Evolutionary conservation across 2,797 vertebrate species (phyloP).

Genomic region (Chiloscyllium punctatum): DNA sequence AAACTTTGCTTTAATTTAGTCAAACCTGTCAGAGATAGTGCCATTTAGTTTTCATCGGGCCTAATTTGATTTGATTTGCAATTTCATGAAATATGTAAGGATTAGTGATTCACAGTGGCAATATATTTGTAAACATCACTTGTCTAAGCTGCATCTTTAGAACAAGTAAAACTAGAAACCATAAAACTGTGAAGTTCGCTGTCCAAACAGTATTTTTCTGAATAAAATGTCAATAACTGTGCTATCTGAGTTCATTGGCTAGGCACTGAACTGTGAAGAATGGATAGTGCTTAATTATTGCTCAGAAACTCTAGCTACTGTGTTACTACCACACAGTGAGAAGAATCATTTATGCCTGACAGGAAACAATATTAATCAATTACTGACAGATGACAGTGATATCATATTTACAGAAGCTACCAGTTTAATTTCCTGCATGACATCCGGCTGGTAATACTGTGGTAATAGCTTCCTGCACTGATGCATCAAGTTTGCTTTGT

Average conservation of each 20-base stretch:
- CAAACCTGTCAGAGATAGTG: neutral
- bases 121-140: neutral
- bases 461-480: slow-evolving; percentile 67
- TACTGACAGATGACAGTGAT: slow-evolving; percentile 56
- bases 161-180: neutral
- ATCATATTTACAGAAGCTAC: slow-evolving; percentile 57
- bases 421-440: slow-evolving; percentile 67
- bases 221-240: slow-evolving; percentile 18
- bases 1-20: neutral
- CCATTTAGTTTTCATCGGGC: neutral
- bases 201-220: neutral
- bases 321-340: slow-evolving; percentile 41
- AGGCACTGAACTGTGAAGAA: slow-evolving; percentile 1
- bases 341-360: slow-evolving; percentile 46
- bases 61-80: neutral
- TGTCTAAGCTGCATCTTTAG: neutral
- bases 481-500: slow-evolving; percentile 53
- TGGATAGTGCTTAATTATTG: slow-evolving; percentile 35
- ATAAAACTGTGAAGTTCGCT: neutral
- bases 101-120: no score
- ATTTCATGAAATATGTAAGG: neutral
- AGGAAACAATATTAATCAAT: slow-evolving; percentile 57
- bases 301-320: slow-evolving; percentile 25
- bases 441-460: slow-evolving; percentile 61
- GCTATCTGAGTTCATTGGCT: slow-evolving; percentile 21